phyloP scores from a whole-genome alignment of 1,140 invertebrate species.

The Drosophila nikananu region DNA sequence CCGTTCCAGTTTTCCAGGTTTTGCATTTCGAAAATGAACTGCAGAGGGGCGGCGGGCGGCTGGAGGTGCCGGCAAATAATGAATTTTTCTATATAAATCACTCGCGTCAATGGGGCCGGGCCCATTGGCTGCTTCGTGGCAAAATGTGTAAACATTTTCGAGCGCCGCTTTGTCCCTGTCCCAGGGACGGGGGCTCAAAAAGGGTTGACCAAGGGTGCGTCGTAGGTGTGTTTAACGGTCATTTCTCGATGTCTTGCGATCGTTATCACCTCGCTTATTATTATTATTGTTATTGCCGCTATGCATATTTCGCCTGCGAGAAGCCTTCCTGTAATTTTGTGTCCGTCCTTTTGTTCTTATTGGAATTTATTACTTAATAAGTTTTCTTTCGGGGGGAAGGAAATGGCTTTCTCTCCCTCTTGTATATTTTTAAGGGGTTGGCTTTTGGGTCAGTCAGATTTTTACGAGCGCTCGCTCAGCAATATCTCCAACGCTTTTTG shows the following conservation, averaged over 20 bases:
- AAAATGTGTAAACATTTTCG: constrained; percentile 59
- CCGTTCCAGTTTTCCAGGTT: constrained; percentile 16
- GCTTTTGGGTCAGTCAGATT: constrained; percentile 27
- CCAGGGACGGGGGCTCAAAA: constrained; percentile 41
- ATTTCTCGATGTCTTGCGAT: constrained; percentile 82
- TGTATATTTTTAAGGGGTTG: background rate
- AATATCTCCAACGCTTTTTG: constrained; percentile 58
- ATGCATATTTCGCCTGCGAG: constrained; percentile 51
- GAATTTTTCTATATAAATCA: constrained; percentile 82
- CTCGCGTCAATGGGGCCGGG: constrained; percentile 76
- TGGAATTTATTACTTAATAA: constrained; percentile 84
- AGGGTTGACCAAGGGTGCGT: constrained; percentile 64
- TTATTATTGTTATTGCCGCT: constrained; percentile 72
- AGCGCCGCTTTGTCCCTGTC: constrained; percentile 55
- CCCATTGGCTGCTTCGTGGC: constrained; percentile 55
- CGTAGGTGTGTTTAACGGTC: constrained; percentile 81
- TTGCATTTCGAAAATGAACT: constrained; percentile 76
- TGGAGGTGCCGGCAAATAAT: constrained; percentile 68
- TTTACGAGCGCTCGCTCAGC: constrained; percentile 77
- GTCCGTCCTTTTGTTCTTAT: constrained; percentile 67
- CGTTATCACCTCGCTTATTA: constrained; percentile 73
- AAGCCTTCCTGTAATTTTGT: constrained; percentile 34
- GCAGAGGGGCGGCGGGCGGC: background rate
- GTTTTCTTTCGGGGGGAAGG: constrained; percentile 31
- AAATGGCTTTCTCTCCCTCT: constrained; percentile 51